Percentiles rank a stretch among this genome's conserved stretches.
Evolutionary conservation across 2,113 vertebrate species (phyloP).

Genomic region (Caracal caracal): DNA sequence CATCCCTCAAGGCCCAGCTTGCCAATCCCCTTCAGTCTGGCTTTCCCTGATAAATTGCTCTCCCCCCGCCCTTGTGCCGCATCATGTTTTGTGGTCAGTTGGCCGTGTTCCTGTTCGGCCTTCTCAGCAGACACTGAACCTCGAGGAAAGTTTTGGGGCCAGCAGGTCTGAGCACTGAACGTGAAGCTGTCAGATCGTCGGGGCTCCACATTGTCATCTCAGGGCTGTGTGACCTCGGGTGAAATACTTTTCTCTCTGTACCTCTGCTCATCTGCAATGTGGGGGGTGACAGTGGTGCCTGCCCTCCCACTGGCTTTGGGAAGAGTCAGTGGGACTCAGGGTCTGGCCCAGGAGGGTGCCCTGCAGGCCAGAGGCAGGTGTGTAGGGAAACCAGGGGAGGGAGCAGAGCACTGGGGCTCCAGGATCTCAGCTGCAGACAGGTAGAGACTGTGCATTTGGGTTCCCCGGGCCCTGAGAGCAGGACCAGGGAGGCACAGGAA

Average conservation of each 20-base stretch:
- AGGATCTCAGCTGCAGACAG: not conserved
- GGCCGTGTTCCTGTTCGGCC: not conserved
- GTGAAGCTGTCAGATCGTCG: no score
- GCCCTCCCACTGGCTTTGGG: not conserved
- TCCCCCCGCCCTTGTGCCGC: not conserved
- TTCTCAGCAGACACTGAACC: not conserved
- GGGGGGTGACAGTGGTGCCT: not conserved
- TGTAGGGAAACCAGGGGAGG: no score
- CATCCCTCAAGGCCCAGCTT: not conserved
- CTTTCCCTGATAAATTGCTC: not conserved
- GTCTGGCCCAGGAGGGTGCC: not conserved
- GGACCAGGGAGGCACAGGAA: fast-evolving
- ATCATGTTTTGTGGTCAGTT: no score
- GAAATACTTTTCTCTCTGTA: not conserved
- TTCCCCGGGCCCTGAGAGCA: fast-evolving
- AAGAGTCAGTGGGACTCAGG: not conserved
- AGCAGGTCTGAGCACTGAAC: not conserved
- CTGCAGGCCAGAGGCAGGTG: not conserved
- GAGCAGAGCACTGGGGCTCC: not conserved
- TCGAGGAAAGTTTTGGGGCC: not conserved
- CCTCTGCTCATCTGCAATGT: not conserved
- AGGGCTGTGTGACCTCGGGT: not conserved
- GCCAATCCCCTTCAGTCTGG: no score
- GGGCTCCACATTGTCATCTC: not conserved
- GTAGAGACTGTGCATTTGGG: not conserved